Evolutionary conservation across 2,113 vertebrate genomes (phyloP), one percentile per base, ranked within the genome.

Genomic region (Apeltes quadracus): DNA sequence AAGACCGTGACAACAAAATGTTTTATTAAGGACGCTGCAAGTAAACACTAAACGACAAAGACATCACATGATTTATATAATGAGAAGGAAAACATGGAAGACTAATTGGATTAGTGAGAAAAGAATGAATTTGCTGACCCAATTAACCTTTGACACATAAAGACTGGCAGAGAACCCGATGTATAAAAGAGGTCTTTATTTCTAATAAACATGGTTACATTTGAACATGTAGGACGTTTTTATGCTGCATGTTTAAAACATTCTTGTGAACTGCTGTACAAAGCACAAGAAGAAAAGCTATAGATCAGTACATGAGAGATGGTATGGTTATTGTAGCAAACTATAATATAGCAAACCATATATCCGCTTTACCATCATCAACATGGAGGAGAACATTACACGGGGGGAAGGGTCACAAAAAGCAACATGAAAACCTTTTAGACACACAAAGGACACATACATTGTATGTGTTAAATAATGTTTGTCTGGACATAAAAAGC

Each of bases 381-480:
- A 81, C 61, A 89, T 61, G 75, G 75, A 56, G 48, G 64, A 44
- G 59, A 83, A 72, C 75, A 79, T 62, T 66, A 85, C 69, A 88
- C 83, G 51, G 75, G 61, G 81, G 55, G 58, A 51, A 73, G 46
- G 88, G 85, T 56, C 1, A 86, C 79, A 87, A 88, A 90, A 90
- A 63, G 76, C 59, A 54, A 88, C 78, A 92, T 88, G 88, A 93
- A 90, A 93, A 94, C 91, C 90, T 86, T 90, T 89, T 81, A 84
- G 88, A 92, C 90, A 94, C 90, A 91, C 87, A 94, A 91, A 95
- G 90, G 82, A 88, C 96, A 97, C 96, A 96, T 95, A 96, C 96
- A 96, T 96, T 96, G 96, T 96, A 97, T 95, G 96, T 95, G 95
- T 94, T 94, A 89, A 92, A 93, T 92, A 75, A 69, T 91, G 91